Percentiles rank a stretch among this genome's conserved stretches.
These are phyloP conservation scores for Ochotona curzoniae DNA, from an alignment of 2,113 vertebrate genomes.

Conservation along the genomic window DNA sequence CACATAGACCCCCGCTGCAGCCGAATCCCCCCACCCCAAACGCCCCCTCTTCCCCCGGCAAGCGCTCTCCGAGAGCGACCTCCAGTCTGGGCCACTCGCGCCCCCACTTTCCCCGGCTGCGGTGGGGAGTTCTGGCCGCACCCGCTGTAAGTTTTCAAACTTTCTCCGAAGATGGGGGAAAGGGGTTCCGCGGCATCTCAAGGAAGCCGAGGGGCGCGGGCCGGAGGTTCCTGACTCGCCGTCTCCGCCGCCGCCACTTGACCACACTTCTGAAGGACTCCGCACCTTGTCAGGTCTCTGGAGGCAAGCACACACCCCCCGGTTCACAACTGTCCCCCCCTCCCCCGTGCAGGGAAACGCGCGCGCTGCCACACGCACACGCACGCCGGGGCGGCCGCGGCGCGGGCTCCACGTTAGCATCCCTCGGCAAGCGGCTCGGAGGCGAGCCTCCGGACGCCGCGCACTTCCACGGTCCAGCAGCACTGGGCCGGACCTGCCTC, in stretches of 20 bases:
- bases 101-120: background rate
- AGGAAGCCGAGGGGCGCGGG: conserved; percentile 69
- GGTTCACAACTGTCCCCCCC: conserved; percentile 74
- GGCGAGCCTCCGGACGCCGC: conserved; percentile 57
- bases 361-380: conserved; percentile 77
- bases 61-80: conserved; percentile 33
- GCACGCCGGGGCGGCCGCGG: conserved; percentile 63
- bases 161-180: conserved; percentile 68
- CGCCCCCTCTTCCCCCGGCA: conserved; percentile 37
- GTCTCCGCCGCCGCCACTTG: conserved; percentile 67
- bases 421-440: conserved; percentile 19
- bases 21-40: background rate
- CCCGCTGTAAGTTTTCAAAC: conserved; percentile 80
- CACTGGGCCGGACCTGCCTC: conserved; percentile 62
- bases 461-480: conserved; percentile 64
- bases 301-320: conserved; percentile 82
- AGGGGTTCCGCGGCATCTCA: conserved; percentile 64
- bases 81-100: background rate
- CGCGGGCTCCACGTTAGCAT: background rate
- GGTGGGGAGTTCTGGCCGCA: conserved; percentile 52
- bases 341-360: conserved; percentile 69
- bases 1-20: background rate
- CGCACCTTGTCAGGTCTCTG: conserved; percentile 78
- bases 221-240: conserved; percentile 62
- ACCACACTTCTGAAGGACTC: conserved; percentile 76